Evolutionary conservation across 2,113 vertebrate genomes (phyloP), one percentile per base, ranked within the genome.

Genomic region (Phaethon lepturus): DNA sequence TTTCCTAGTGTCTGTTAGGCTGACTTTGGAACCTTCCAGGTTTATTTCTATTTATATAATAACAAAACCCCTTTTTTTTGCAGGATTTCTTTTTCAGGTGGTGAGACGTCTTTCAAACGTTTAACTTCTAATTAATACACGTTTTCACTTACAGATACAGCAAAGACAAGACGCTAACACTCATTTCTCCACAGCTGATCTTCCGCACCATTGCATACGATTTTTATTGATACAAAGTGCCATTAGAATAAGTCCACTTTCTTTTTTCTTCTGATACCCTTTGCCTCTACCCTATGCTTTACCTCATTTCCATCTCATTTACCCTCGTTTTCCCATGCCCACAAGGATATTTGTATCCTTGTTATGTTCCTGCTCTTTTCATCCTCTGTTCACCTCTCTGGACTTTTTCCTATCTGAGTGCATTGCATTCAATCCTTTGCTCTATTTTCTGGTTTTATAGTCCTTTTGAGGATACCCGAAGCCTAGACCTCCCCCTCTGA

Each of bases 141-240:
- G 12, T 74, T 97, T 97, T 91, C 19, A 49, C 73, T 98, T 98
- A 22, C 97, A 98, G 98, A 90, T 90, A 24, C 79, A 50, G 44
- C 90, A 35, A 8, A 90, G 66, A n/a, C 60, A 40, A 74, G 47
- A 55, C 47, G 18, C 60, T 94, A 71, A 83, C 10, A 2, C 49
- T 47, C 25, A 10, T 69, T 92, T 86, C 15, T 92, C 88, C 69
- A 44, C 79, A 97, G 94, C 72, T 75, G 59, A 66, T 86, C 59
- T 74, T 93, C 71, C 7, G 0, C 82, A 40, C 22, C 23, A 38
- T 59, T 52, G 26, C 53, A 23, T 64, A 18, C 33, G 25, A 9
- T 53, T 84, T 63, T 44, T 84, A 31, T 59, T 53, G 75, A 58
- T 71, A 23, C 66, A 59, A 59, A 64, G 14, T 44, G 10, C 35